Base-by-base conservation (phyloP, 1,140 invertebrate species). In the Atta colombica region DNA sequence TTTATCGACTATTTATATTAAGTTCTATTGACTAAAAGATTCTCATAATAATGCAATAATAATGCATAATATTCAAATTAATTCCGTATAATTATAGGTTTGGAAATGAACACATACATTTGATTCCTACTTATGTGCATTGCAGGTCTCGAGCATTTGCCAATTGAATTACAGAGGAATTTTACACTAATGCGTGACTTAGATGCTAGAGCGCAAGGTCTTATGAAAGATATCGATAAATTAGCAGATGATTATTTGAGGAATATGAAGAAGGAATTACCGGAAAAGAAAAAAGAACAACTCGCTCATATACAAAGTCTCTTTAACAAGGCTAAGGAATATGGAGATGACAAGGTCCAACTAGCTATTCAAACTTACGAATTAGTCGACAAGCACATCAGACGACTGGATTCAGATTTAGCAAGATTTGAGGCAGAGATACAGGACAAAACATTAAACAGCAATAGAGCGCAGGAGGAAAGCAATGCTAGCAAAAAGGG, bases 331-430 rank as follows among this genome's bases (percentile, higher is more conserved):
- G 98, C 98, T 16, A 98, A 98, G 94, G 98, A 98, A 93, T 98
- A 98, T 94, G 98, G 98, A 0, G 99, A 99, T 94, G 99, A 99
- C 92, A 99, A 99, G 96, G 98, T 99, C 16, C 98, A 99, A 94
- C 96, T 99, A 82, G 99, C 99, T 0, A 99, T 99, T 95, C 99
- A 99, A 95, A 99, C 99, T 0, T 99, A 99, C 94, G 99, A 99
- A 96, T 96, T 99, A 94, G 99, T 99, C n/a, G 99, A 99, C 93
- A 99, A 99, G 96, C 99, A 99, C 94, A 99, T 99, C 89, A 96
- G 99, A 88, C 97, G 98, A 86, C 95, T 99, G 86, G 99, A 99
- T 94, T 98, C 98, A 61, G 99, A 99, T 96, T 96, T 99, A 88
- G 98, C 98, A 3, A 97, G 99, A 82, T 99, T 99, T 95, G 99